These are phyloP conservation scores for Rafetus swinhoei DNA, from an alignment of 2,113 vertebrate genomes.

Conservation along the genomic window DNA sequence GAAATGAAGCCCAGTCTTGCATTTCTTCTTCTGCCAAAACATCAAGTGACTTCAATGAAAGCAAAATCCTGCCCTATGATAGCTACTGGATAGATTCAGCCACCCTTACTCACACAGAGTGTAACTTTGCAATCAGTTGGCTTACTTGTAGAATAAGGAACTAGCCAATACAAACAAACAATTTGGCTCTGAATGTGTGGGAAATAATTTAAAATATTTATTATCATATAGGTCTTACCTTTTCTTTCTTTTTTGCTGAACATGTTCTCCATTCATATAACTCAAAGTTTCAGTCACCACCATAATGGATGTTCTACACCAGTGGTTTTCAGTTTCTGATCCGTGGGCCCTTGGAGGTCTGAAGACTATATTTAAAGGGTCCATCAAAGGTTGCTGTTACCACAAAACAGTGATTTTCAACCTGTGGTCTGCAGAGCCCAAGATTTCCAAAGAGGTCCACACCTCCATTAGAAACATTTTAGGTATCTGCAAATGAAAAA, in stretches of 20 bases:
- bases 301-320: background rate
- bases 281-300: background rate
- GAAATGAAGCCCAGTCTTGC: background rate
- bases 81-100: background rate
- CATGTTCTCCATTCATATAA: background rate
- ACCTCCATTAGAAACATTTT: background rate
- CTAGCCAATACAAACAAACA: background rate
- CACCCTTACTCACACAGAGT: background rate
- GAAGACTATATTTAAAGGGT: background rate
- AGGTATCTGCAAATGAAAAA: background rate
- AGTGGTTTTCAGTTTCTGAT: background rate
- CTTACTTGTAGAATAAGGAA: background rate
- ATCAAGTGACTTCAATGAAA: rapidly evolving
- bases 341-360: no score
- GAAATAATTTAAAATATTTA: background rate
- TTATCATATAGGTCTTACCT: background rate
- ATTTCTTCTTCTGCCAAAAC: background rate
- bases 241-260: background rate
- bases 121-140: background rate
- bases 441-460: background rate
- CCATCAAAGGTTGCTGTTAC: background rate
- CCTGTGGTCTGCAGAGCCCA: background rate
- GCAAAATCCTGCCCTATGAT: background rate
- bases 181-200: background rate
- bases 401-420: background rate